Percentiles rank a stretch among this genome's conserved stretches.
These are phyloP conservation scores for Stratiomys singularior DNA, from an alignment of 2,888 invertebrate species.

Conservation along the genomic window DNA sequence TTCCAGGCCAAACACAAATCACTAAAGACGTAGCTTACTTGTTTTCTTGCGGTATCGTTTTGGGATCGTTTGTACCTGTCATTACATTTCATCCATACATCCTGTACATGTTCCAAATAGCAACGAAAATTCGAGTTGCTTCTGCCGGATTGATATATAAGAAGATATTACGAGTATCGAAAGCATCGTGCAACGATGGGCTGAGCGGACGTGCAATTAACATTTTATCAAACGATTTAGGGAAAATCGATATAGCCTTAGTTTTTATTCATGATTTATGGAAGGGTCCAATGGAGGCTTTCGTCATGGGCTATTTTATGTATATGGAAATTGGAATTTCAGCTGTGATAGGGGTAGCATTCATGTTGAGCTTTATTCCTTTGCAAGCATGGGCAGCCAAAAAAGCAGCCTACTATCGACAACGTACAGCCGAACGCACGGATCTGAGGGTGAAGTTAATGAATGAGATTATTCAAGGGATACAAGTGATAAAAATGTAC, in stretches of 20 bases:
- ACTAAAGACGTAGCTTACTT: constrained; percentile 69
- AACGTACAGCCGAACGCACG: constrained; percentile 79
- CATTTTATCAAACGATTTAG: constrained; percentile 95
- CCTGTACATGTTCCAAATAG: constrained; percentile 75
- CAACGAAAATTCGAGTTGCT: constrained; percentile 77
- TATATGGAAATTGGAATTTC: constrained; percentile 72
- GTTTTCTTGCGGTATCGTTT: constrained; percentile 74
- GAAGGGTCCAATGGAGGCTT: constrained; percentile 81
- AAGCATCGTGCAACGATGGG: constrained; percentile 85
- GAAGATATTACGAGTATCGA: constrained; percentile 77
- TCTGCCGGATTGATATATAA: constrained; percentile 79
- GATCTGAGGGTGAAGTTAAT: constrained; percentile 88
- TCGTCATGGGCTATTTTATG: constrained; percentile 67
- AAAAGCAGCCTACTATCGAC: constrained; percentile 73
- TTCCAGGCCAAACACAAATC: constrained; percentile 67
- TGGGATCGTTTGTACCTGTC: constrained; percentile 68
- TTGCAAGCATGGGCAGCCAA: constrained; percentile 79
- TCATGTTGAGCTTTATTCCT: constrained; percentile 78
- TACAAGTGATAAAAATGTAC: constrained; percentile 90
- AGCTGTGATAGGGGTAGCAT: constrained; percentile 76
- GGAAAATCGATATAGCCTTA: constrained; percentile 89
- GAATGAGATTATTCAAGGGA: constrained; percentile 88
- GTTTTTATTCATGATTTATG: constrained; percentile 91
- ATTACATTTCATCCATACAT: constrained; percentile 79
- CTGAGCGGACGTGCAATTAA: constrained; percentile 84